Conservation (phyloP, 1,140 invertebrate species). For the Lucilia sericata region DNA sequence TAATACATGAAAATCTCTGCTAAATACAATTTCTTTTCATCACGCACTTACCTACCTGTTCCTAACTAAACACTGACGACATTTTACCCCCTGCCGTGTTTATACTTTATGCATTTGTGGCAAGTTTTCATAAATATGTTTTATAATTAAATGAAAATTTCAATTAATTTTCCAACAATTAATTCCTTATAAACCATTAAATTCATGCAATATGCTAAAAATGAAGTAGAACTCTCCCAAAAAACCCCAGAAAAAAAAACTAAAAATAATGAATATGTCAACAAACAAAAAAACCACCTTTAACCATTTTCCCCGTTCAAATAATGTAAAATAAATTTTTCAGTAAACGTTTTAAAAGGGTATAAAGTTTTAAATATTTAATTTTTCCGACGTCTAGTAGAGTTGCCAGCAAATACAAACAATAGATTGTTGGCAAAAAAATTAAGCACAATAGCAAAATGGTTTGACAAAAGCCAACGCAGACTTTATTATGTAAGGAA, state of each 20-base stretch:
- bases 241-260: background rate
- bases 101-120: background rate
- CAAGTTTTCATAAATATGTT: background rate
- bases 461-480: constrained; percentile 26
- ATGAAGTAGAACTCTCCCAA: background rate
- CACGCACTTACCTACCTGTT: no score
- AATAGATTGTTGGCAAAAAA: background rate
- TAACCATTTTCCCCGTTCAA: background rate
- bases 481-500: constrained; percentile 2
- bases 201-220: background rate
- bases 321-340: background rate
- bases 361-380: background rate
- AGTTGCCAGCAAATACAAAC: background rate
- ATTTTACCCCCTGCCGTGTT: background rate
- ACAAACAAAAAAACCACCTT: constrained; percentile 14
- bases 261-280: constrained; percentile 1
- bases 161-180: constrained; percentile 43
- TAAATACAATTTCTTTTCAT: no score
- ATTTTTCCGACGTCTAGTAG: constrained; percentile 20
- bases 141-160: constrained; percentile 15
- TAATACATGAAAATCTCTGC: no score
- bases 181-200: constrained; percentile 34
- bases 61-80: no score
- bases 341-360: background rate
- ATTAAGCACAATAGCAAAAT: background rate